Base-by-base conservation (phyloP, 92 coral and sea anemone genomes). In the Phymanthus crucifer region DNA sequence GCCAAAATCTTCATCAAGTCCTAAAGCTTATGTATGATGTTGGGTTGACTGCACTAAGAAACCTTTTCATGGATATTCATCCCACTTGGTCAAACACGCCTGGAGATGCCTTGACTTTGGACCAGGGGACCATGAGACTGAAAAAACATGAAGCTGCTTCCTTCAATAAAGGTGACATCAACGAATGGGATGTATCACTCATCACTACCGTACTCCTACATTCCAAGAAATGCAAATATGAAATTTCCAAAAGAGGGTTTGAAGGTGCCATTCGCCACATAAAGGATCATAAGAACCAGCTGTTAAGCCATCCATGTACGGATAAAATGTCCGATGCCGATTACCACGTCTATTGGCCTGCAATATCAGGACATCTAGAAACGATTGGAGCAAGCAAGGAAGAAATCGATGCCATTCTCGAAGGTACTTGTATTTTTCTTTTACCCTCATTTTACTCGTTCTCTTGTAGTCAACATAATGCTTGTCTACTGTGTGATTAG, bases 101-200 rank as follows among this genome's bases (percentile, higher is more conserved):
- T 23, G 77, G 81, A 9, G 98, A 94, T 84, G 93, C 98, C 32
- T 78, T 81, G 48, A 83, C 70, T 9, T 32, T 91, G 61, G 91
- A 84, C 72, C 79, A 48, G 45, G 90, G 98, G 0, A 7, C 27
- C 31, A 54, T 54, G 64, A 56, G 50, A 35, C 78, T 94, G 38
- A 35, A 70, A 12, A 48, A 67, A 26, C 78, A 91, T 40, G 95
- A 91, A 73, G 76, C 48, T 71, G 56, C 61, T 3, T 21, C 18
- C 33, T 94, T 91, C 65, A 81, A 80, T 58, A 46, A 85, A 3
- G 98, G 98, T n/a, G 40, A 94, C 80, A 87, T 94, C 67, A 26
- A 87, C 26, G 27, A 91, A 9, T 94, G 98, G 98, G 98, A 94
- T 74, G 88, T 94, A 21, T 91, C 95, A 12, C 87, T 94, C 13